Percentiles rank a stretch among this genome's conserved stretches.
These are phyloP conservation scores for Stomatorhinus ivindoensis DNA, from an alignment of 2,113 vertebrate genomes.

Conservation along the genomic window DNA sequence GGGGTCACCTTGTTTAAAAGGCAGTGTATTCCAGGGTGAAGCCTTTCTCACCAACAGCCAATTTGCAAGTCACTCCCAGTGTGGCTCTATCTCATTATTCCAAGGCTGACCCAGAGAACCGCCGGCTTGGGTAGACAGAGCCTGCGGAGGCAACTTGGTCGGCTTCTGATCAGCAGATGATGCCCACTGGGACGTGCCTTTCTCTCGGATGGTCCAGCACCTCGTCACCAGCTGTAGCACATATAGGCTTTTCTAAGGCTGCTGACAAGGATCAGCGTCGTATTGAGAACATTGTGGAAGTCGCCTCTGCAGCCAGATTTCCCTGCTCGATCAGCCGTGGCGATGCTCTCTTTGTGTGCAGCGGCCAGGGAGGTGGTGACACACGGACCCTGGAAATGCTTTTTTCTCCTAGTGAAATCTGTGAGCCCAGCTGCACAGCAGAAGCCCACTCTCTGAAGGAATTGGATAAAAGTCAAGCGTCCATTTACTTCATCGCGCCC, in stretches of 20 bases:
- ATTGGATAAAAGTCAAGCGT: background rate
- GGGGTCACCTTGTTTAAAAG: background rate
- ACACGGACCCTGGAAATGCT: background rate
- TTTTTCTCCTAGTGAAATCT: background rate
- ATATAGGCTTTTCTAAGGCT: background rate
- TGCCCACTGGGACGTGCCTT: background rate
- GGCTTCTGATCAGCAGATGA: background rate
- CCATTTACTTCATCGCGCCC: background rate
- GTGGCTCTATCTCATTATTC: background rate
- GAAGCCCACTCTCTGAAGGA: background rate
- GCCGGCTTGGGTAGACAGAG: background rate
- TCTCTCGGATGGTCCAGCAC: background rate
- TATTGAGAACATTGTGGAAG: background rate
- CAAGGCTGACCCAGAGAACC: background rate
- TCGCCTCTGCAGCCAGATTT: background rate
- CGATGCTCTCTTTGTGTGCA: background rate
- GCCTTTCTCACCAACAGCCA: background rate
- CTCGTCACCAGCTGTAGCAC: background rate
- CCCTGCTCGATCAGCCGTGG: background rate
- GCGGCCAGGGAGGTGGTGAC: background rate
- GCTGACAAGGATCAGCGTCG: background rate
- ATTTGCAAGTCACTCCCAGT: background rate
- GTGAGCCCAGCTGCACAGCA: background rate
- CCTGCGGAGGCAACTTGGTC: background rate
- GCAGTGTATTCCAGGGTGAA: background rate